Base-by-base conservation (phyloP, 2,113 vertebrate species). In the Pelodiscus sinensis region DNA sequence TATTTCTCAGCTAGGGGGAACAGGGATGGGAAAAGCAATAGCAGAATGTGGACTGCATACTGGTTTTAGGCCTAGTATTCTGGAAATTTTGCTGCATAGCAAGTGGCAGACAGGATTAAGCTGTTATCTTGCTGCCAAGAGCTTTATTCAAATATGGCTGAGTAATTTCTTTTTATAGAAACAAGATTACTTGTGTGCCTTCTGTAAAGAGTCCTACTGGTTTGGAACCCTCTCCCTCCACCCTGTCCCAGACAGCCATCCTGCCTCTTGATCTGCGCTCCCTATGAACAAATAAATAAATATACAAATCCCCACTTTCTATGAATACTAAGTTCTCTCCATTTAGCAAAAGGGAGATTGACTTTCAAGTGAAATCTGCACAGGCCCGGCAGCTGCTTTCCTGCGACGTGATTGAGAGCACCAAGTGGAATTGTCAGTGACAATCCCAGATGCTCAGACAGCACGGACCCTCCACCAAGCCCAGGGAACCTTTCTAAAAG, bases 361-460 rank as follows among this genome's bases (percentile, higher is more conserved):
- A 9, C n/a, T 71, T 82, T 57, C 58, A 3, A 6, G 27, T 3
- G 19, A 71, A 35, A 29, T 6, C n/a, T 13, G 56, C 25, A 2
- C 18, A 2, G 25, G 35, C 27, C 11, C 3, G 27, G n/a, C 58
- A 38, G n/a, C 77, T 52, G 25, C n/a, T 80, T 55, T 29, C 57
- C 77, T n/a, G 58, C 18, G 2, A 82, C 9, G 56, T 4, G 38
- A 81, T 18, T 65, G 44, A 57, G 38, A 54, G 51, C 52, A 51
- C 24, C 52, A 19, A 57, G 24, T 0, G 0, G 29, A 31, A 11
- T 21, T 38, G 73, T 38, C 5, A 21, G 18, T 44, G 78, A 27
- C 5, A 38, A 44, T 55, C 35, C 85, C 50, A 19, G 50, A 80
- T 56, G 50, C 50, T 38, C 31, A 75, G 31, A 68, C 0, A 0